phyloP scores from a whole-genome alignment of 2,888 invertebrate species.

The Augiades crinisus region DNA sequence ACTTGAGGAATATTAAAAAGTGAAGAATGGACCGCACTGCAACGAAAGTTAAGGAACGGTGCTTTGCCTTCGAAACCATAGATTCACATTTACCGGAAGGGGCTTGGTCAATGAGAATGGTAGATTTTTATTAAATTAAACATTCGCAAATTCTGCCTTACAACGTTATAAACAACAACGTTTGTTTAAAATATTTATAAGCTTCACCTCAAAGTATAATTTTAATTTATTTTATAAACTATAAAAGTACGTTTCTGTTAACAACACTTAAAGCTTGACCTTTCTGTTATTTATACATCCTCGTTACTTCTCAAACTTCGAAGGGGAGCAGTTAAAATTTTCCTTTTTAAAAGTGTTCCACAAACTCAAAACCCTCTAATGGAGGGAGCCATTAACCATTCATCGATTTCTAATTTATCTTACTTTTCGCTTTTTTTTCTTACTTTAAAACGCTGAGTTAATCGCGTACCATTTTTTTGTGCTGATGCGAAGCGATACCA shows the following conservation, averaged over 20 bases:
- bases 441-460: conserved; percentile 60
- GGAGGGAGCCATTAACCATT: conserved; percentile 73
- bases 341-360: conserved; percentile 55
- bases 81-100: conserved; percentile 31
- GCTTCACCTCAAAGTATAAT: no score
- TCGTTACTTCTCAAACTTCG: conserved; percentile 48
- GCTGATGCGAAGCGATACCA: conserved; percentile 53
- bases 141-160: no score
- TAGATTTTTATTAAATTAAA: neutral
- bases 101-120: neutral
- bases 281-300: neutral
- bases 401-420: conserved; percentile 77
- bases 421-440: conserved; percentile 72
- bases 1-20: conserved; percentile 66
- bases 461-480: conserved; percentile 47
- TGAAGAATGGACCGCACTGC: conserved; percentile 56
- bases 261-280: neutral
- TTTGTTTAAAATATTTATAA: no score
- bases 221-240: no score
- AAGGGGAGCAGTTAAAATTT: conserved; percentile 62
- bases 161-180: no score
- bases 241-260: neutral
- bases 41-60: conserved; percentile 55
- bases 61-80: conserved; percentile 36
- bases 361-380: conserved; percentile 73